Percentiles rank a stretch among this genome's conserved stretches.
Evolutionary conservation across 2,797 vertebrate species (phyloP).

Genomic region (Thalassophryne amazonica): DNA sequence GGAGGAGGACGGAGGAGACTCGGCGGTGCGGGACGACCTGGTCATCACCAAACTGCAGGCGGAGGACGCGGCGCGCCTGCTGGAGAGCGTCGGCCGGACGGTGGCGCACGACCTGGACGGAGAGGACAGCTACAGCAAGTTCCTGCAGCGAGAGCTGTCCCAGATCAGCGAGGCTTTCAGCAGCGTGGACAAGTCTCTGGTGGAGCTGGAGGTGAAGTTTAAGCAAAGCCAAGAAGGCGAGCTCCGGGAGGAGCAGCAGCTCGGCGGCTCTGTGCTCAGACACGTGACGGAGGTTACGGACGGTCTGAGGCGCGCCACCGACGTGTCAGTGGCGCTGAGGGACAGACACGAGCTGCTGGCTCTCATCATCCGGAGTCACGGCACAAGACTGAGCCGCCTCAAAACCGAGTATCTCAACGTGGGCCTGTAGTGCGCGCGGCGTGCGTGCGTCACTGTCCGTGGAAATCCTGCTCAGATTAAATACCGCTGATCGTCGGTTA

Average conservation of each 20-base stretch:
- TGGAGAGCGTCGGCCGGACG: constrained; percentile 88
- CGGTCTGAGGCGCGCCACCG: constrained; percentile 82
- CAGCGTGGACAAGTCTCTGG: constrained; percentile 88
- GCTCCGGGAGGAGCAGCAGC: constrained; percentile 83
- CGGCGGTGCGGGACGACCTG: constrained; percentile 88
- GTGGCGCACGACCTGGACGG: constrained; percentile 94
- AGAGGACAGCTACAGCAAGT: constrained; percentile 91
- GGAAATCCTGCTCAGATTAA: too few relatives aligned
- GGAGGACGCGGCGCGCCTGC: constrained; percentile 89
- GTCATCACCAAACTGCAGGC: constrained; percentile 87
- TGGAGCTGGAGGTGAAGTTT: constrained; percentile 94
- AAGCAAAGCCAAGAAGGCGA: constrained; percentile 91
- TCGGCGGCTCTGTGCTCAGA: constrained; percentile 84
- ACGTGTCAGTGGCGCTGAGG: constrained; percentile 85
- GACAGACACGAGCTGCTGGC: constrained; percentile 93
- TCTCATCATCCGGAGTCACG: constrained; percentile 91
- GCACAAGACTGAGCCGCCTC: constrained; percentile 89
- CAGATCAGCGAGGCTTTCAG: constrained; percentile 93
- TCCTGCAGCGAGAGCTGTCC: constrained; percentile 87
- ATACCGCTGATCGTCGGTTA: constrained; percentile 21
- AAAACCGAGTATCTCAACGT: constrained; percentile 86
- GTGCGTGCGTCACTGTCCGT: constrained; percentile 18
- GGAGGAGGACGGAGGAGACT: constrained; percentile 73
- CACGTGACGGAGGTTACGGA: constrained; percentile 85
- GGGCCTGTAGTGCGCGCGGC: constrained; percentile 51